phyloP scores from a whole-genome alignment of 2,888 invertebrate species.

The Branchellion lobata region DNA sequence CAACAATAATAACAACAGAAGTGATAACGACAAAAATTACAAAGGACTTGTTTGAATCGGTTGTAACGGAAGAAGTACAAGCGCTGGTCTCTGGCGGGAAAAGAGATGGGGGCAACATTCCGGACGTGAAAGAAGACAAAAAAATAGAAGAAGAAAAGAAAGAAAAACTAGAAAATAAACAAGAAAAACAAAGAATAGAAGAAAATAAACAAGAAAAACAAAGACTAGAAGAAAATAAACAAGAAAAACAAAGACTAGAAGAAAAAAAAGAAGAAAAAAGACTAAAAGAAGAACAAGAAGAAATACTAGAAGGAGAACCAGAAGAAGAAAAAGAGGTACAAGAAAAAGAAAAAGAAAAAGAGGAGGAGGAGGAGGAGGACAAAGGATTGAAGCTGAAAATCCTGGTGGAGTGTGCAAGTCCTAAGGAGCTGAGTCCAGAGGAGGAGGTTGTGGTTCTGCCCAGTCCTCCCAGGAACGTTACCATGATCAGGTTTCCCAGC shows the following conservation, averaged over 20 bases:
- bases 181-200: neutral
- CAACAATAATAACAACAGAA: too few species aligned
- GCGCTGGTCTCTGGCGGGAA: too few species aligned
- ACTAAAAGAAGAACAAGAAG: conserved; percentile 1
- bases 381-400: conserved; percentile 46
- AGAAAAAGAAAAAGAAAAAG: conserved; percentile 8
- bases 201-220: too few species aligned
- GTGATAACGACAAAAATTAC: too few species aligned
- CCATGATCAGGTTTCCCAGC: neutral
- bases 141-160: conserved; percentile 46
- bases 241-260: neutral
- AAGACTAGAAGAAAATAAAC: too few species aligned
- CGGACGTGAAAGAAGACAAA: too few species aligned
- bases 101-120: too few species aligned
- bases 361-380: neutral
- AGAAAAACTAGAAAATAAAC: conserved; percentile 39
- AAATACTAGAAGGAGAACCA: neutral
- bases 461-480: neutral
- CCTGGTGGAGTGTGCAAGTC: conserved; percentile 51
- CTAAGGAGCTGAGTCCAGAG: conserved; percentile 50
- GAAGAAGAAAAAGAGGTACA: conserved; percentile 49
- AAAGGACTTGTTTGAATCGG: too few species aligned
- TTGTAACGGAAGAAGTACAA: too few species aligned
- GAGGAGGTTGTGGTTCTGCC: conserved; percentile 43
- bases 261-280: neutral